Conservation (phyloP, 2,888 invertebrate genomes). For the Diploptera punctata region DNA sequence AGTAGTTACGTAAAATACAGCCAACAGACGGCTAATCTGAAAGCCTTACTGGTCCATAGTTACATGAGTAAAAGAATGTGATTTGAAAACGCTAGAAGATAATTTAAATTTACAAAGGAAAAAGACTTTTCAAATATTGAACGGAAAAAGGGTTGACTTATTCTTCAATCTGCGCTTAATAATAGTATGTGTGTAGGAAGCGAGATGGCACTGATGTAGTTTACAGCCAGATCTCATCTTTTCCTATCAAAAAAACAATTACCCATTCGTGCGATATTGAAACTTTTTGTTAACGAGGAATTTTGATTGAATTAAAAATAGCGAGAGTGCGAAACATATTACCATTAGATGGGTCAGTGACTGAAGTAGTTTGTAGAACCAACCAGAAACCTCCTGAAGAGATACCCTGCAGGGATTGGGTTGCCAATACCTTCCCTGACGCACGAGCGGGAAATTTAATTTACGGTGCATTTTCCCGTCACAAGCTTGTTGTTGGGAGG, state of each 20-base stretch:
- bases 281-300: slow-evolving; percentile 15
- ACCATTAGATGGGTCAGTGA: slow-evolving; percentile 28
- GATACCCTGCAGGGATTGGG: slow-evolving; percentile 33
- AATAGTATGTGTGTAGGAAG: neutral
- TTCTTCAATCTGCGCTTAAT: neutral
- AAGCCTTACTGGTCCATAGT: too few relatives aligned
- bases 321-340: neutral
- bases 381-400: slow-evolving; percentile 35
- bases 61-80: too few relatives aligned
- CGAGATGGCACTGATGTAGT: neutral
- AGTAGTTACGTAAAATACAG: too few relatives aligned
- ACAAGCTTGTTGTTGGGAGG: slow-evolving; percentile 36
- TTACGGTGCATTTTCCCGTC: slow-evolving; percentile 38
- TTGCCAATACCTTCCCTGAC: slow-evolving; percentile 35
- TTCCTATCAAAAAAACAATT: slow-evolving; percentile 19
- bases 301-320: slow-evolving; percentile 27
- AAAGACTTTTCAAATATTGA: too few relatives aligned
- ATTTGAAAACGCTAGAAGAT: too few relatives aligned
- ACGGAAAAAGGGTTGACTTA: too few relatives aligned
- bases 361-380: slow-evolving; percentile 29
- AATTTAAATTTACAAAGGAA: too few relatives aligned
- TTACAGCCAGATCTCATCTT: slow-evolving; percentile 1
- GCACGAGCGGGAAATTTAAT: slow-evolving; percentile 41
- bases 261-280: slow-evolving; percentile 10
- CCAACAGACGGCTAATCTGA: too few relatives aligned